A percentile compares a stretch with the other conserved stretches of the same genome.
These are phyloP conservation scores for Rhadinocentrus ornatus DNA, from an alignment of 2,797 vertebrate species.

Conservation along the genomic window DNA sequence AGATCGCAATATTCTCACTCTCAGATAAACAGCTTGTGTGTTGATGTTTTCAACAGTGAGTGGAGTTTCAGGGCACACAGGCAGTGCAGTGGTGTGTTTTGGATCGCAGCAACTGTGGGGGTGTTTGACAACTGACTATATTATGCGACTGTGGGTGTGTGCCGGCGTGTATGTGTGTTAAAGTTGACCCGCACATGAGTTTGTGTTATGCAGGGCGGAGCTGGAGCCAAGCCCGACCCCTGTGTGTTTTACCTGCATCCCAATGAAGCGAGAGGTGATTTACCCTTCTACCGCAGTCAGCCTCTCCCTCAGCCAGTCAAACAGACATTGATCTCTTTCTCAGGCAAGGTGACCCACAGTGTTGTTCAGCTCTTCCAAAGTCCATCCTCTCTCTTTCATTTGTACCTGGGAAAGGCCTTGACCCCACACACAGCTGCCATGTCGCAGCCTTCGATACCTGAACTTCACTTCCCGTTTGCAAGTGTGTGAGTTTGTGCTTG, in stretches of 20 bases:
- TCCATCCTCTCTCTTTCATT: slow-evolving; percentile 68
- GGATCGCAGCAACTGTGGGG: slow-evolving; percentile 24
- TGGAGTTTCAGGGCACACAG: slow-evolving; percentile 62
- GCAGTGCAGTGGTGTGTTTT: slow-evolving; percentile 54
- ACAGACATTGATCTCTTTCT: slow-evolving; percentile 85
- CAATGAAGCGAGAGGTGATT: slow-evolving; percentile 81
- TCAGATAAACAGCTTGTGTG: slow-evolving; percentile 57
- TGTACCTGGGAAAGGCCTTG: slow-evolving; percentile 79
- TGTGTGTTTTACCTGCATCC: slow-evolving; percentile 82
- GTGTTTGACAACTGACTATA: slow-evolving; percentile 18
- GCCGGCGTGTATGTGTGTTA: slow-evolving; percentile 11
- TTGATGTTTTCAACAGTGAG: slow-evolving; percentile 56
- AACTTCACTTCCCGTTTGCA: slow-evolving; percentile 32
- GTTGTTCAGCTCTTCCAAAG: slow-evolving; percentile 73
- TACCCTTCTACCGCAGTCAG: slow-evolving; percentile 70
- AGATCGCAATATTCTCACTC: slow-evolving; percentile 57
- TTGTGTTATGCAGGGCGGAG: slow-evolving; percentile 62
- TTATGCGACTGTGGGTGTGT: slow-evolving; percentile 15
- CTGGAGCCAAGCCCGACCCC: slow-evolving; percentile 69
- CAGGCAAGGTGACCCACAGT: slow-evolving; percentile 84
- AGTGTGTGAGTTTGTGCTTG: slow-evolving; percentile 30
- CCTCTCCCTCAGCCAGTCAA: slow-evolving; percentile 74
- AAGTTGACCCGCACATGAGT: slow-evolving; percentile 29
- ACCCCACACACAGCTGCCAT: slow-evolving; percentile 76
- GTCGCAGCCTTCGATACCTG: slow-evolving; percentile 50